Evolutionary conservation across 2,888 invertebrate species (phyloP).

Genomic region (Drosophila leonis): DNA sequence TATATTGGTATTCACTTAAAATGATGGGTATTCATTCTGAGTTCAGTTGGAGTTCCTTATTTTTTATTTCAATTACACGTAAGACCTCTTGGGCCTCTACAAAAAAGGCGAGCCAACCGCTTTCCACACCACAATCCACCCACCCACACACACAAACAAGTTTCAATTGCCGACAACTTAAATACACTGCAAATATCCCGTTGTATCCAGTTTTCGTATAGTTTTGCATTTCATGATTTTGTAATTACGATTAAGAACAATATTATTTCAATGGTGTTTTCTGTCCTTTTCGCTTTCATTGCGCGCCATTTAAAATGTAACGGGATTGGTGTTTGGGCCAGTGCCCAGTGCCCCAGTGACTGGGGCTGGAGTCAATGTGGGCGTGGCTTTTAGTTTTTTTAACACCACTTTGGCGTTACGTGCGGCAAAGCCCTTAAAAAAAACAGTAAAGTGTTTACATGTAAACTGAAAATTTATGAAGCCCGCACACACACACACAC

Average conservation of each 20-base stretch:
- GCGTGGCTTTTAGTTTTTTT: conserved; percentile 37
- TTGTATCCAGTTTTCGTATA: conserved; percentile 49
- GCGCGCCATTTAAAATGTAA: conserved; percentile 47
- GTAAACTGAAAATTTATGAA: conserved; percentile 54
- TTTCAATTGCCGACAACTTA: conserved; percentile 41
- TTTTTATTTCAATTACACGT: conserved; percentile 1
- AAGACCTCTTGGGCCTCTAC: not conserved
- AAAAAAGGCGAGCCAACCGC: not conserved
- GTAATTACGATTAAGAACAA: conserved; percentile 72
- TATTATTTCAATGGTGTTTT: conserved; percentile 67
- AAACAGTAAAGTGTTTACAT: conserved; percentile 64
- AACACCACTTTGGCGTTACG: conserved; percentile 57
- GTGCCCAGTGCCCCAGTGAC: not conserved
- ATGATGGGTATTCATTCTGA: too few species aligned
- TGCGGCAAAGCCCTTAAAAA: conserved; percentile 45
- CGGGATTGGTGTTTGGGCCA: not conserved
- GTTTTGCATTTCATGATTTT: conserved; percentile 66
- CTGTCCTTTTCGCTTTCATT: conserved; percentile 41
- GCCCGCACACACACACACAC: conserved; percentile 8
- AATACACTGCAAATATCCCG: conserved; percentile 41
- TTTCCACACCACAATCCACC: too few species aligned
- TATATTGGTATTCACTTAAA: too few species aligned
- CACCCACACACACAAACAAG: conserved; percentile 15
- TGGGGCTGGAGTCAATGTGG: conserved; percentile 11
- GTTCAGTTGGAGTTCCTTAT: too few species aligned